Evolutionary conservation across 2,113 vertebrate species (phyloP), one percentile per base, ranked within the genome.

Genomic region (Amblyornis subalaris): DNA sequence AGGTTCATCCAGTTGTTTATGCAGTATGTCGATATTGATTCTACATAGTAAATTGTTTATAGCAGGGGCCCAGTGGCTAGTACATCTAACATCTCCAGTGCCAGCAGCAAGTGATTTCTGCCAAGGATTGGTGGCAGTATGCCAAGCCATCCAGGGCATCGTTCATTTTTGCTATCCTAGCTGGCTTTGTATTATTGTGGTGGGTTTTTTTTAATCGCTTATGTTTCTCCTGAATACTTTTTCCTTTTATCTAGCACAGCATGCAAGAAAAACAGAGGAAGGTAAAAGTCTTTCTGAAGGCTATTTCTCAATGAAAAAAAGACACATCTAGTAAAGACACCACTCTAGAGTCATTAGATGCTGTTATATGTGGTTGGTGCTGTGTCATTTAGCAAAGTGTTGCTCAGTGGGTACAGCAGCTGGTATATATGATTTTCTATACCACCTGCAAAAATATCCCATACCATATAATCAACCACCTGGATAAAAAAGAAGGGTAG

Each of bases 401-500:
- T 95, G 94, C 97, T 96, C 97, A 93, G 97, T 97, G 92, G 95
- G 95, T 92, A 93, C 94, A 98, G 90, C 96, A 98, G 96, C 97
- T 97, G 97, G 87, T 96, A 95, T 97, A 97, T 97, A 97, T 89
- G 95, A 97, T 97, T 98, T 97, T 95, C 95, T 98, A 97, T 98
- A 98, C 96, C 98, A 98, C 97, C 97, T 98, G 97, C 93, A 97
- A 97, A 97, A 96, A 97, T 94, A 96, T 90, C 93, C 90, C 96
- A 97, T 97, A 97, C 96, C 94, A 70, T 98, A 96, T 97, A 98
- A 98, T 98, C 98, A 98, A 91, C 95, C 97, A 98, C 96, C 97
- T 98, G 97, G 97, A 87, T 89, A 93, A 97, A 95, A 96, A 96
- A 93, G 72, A 69, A 90, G 81, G 53, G 75, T 83, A 91, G 92